These are phyloP conservation scores for Ochropleura plecta DNA, from an alignment of 2,888 invertebrate species.

Conservation along the genomic window DNA sequence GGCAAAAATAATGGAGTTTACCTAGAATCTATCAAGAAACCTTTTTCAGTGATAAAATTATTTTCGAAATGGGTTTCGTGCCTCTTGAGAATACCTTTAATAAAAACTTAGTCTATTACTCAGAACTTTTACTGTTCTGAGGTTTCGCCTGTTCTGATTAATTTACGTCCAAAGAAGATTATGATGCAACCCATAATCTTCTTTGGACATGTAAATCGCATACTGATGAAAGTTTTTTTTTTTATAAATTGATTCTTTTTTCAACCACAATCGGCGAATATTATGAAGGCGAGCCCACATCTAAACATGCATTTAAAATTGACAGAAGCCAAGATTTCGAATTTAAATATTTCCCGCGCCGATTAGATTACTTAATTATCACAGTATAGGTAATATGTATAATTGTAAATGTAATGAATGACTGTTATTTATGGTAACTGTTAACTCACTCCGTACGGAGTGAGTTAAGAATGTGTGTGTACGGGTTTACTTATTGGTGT, in stretches of 20 bases:
- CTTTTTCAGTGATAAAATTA: slow-evolving; percentile 24
- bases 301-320: too few species aligned
- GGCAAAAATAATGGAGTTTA: slow-evolving; percentile 12
- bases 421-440: too few species aligned
- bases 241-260: not conserved
- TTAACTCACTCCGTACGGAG: too few species aligned
- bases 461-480: too few species aligned
- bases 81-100: slow-evolving; percentile 48
- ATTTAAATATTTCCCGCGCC: too few species aligned
- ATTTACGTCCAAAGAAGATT: not conserved
- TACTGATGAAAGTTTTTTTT: not conserved
- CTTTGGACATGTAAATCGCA: not conserved
- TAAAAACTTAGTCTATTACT: slow-evolving; percentile 47
- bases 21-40: not conserved
- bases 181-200: too few species aligned
- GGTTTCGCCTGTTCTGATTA: slow-evolving; percentile 13
- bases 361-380: too few species aligned
- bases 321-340: too few species aligned
- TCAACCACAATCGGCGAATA: not conserved
- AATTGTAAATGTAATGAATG: too few species aligned
- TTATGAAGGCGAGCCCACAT: too few species aligned
- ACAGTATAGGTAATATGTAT: too few species aligned
- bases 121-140: slow-evolving; percentile 39
- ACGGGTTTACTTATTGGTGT: too few species aligned
- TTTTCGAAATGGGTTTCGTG: slow-evolving; percentile 35